These are phyloP conservation scores for Pandemis cinnamomeana DNA, from an alignment of 2,888 invertebrate genomes.

Conservation along the genomic window DNA sequence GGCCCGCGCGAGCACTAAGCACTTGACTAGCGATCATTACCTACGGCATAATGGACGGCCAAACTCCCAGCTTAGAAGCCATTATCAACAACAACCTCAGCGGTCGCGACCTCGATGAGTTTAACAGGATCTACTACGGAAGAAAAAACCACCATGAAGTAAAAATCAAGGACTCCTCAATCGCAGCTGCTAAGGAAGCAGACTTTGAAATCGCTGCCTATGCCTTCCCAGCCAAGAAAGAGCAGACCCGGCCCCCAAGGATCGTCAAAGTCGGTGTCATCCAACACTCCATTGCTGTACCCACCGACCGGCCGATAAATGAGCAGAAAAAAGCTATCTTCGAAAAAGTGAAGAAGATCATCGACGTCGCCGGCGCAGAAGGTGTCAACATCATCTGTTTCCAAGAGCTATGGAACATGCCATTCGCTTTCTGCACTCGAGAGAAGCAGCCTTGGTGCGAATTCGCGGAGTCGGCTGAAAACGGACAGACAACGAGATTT, in stretches of 20 bases:
- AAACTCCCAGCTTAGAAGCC: constrained; percentile 75
- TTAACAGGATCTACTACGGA: constrained; percentile 78
- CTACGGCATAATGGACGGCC: constrained; percentile 70
- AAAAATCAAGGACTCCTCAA: constrained; percentile 76
- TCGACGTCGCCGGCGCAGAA: constrained; percentile 91
- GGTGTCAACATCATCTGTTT: constrained; percentile 96
- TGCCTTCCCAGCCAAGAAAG: constrained; percentile 76
- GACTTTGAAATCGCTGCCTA: constrained; percentile 82
- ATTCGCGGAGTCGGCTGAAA: constrained; percentile 96
- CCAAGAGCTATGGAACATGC: constrained; percentile 99
- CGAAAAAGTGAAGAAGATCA: constrained; percentile 90
- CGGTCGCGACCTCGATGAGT: constrained; percentile 75
- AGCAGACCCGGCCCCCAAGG: constrained; percentile 86
- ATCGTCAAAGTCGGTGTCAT: constrained; percentile 94
- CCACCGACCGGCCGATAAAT: constrained; percentile 90
- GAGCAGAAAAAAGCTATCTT: constrained; percentile 93
- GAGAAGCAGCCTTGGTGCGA: constrained; percentile 99
- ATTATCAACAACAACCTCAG: constrained; percentile 75
- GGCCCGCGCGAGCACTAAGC: constrained; percentile 40
- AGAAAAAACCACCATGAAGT: constrained; percentile 71
- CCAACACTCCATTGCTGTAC: constrained; percentile 93
- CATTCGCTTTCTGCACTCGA: constrained; percentile 98
- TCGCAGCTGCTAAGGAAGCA: constrained; percentile 82
- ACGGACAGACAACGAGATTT: constrained; percentile 94
- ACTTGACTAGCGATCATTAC: constrained; percentile 53